phyloP scores from a whole-genome alignment of 1,140 invertebrate genomes.

The Portunus trituberculatus region DNA sequence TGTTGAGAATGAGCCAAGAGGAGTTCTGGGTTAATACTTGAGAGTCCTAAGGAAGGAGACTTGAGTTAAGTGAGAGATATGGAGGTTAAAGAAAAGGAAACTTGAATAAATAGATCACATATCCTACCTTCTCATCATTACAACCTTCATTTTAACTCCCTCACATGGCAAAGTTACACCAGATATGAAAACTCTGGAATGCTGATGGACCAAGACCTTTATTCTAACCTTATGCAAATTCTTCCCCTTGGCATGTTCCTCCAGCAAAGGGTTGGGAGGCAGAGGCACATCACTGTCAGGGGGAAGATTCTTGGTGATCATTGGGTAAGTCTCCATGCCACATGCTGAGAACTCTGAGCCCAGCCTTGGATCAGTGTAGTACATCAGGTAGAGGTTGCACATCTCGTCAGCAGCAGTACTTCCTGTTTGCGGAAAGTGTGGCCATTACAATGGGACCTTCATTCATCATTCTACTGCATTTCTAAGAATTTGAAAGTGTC shows the following conservation, averaged over 20 bases:
- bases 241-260: slow-evolving; percentile 80
- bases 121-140: too few species aligned
- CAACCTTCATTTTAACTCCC: too few species aligned
- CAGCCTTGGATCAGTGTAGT: slow-evolving; percentile 81
- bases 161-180: neutral
- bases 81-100: too few species aligned
- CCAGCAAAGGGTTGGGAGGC: slow-evolving; percentile 81
- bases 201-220: neutral
- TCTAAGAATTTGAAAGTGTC: too few species aligned
- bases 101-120: too few species aligned
- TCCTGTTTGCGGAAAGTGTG: slow-evolving; percentile 79
- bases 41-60: too few species aligned
- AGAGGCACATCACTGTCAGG: slow-evolving; percentile 80
- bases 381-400: slow-evolving; percentile 88
- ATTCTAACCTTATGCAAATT: slow-evolving; percentile 72
- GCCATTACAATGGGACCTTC: too few species aligned
- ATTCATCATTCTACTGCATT: too few species aligned
- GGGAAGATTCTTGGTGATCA: slow-evolving; percentile 78
- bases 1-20: too few species aligned
- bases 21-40: too few species aligned
- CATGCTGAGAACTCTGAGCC: slow-evolving; percentile 76
- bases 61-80: too few species aligned
- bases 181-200: neutral
- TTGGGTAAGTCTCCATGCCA: slow-evolving; percentile 59
- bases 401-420: slow-evolving; percentile 85